Evolutionary conservation across 92 coral and sea anemone genomes (phyloP).

Genomic region (Micromussa lordhowensis): DNA sequence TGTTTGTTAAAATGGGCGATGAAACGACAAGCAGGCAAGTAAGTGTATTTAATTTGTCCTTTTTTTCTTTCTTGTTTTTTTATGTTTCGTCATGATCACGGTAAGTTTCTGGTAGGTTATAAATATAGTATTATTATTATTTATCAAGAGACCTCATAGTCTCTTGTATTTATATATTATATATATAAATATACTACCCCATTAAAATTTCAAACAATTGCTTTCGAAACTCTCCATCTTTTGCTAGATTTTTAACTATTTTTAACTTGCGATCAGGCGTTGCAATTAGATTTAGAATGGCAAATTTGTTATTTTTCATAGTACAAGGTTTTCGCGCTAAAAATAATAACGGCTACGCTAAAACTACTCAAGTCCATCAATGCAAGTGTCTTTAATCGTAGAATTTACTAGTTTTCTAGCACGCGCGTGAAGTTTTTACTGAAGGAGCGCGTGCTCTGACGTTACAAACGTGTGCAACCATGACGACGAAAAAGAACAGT

Average conservation of each 20-base stretch:
- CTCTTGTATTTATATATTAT: too few relatives aligned
- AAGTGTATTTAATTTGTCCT: not conserved
- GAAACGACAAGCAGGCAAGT: not conserved
- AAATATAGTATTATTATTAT: too few relatives aligned
- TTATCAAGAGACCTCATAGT: too few relatives aligned
- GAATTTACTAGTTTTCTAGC: not conserved
- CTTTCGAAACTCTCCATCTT: not conserved
- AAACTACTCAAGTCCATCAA: not conserved
- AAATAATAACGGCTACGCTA: too few relatives aligned
- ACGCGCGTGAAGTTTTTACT: not conserved
- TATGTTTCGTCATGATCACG: not conserved
- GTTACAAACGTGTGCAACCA: constrained; percentile 24
- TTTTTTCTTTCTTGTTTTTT: not conserved
- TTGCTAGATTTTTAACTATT: too few relatives aligned
- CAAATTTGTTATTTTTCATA: too few relatives aligned
- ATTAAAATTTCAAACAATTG: not conserved
- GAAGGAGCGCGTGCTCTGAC: constrained; percentile 33
- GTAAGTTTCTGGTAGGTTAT: not conserved
- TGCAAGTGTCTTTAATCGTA: too few relatives aligned
- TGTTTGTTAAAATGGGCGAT: not conserved
- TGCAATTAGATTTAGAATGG: not conserved
- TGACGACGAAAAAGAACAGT: constrained; percentile 7
- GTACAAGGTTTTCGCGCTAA: too few relatives aligned
- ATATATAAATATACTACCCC: not conserved
- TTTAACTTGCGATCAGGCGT: not conserved